Evolutionary conservation across 2,113 vertebrate species (phyloP), one percentile per base, ranked within the genome.

Genomic region (Hippoglossus stenolepis): DNA sequence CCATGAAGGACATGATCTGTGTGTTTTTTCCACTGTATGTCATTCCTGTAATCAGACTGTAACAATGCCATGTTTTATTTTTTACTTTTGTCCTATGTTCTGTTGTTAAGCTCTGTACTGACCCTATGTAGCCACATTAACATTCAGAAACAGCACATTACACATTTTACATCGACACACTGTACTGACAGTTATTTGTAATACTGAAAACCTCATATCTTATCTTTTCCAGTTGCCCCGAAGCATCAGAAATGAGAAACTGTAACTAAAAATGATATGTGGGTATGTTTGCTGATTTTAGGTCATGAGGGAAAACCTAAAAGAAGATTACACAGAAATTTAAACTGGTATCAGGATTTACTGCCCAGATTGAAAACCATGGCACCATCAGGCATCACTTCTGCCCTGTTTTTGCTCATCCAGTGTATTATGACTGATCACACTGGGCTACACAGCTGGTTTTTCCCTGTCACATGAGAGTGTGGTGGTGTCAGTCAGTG

Each of bases 331-430:
- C 51, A 70, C 21, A 65, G 72, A 83, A 67, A 87, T 77, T 77
- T 85, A 77, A 31, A 84, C 76, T 91, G 70, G 79, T 82, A 89
- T 92, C 61, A 80, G 82, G 87, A 91, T 90, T 91, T 80, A 89
- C 77, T 73, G 79, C 92, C 87, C 87, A 89, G 87, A 91, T 86
- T 87, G 84, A 87, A 75, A 92, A 91, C 73, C 78, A 83, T 81
- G n/a, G 75, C 76, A 70, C 78, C 66, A 75, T 78, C 49, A 78
- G 65, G 49, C 76, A 59, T 71, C 31, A 31, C 6, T 31, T 31
- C 49, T 12, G 5, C 17, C 65, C 2, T 73, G 31, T 65, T 78
- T 53, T 64, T n/a, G 26, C 54, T 64, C 35, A 21, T 28, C 20
- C 51, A 13, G 43, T 47, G 4, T 40, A 21, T 23, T 54, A 24